Evolutionary conservation across 2,113 vertebrate species (phyloP), one percentile per base, ranked within the genome.

Genomic region (Camelus bactrianus): DNA sequence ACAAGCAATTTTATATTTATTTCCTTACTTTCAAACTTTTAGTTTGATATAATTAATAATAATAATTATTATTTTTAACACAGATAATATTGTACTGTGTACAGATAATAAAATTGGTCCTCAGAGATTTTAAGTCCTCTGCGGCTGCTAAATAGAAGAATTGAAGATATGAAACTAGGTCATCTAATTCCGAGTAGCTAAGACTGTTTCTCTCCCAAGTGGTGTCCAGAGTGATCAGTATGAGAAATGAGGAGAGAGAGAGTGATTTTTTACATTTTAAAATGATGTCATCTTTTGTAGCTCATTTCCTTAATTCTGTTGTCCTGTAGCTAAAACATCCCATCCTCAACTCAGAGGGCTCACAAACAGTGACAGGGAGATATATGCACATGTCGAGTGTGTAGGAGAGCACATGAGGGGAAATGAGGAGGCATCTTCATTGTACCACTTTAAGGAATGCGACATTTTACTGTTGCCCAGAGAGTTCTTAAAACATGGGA

Each of bases 401-500:
- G 17, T 30, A 20, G 73, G 46, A 50, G 46, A 26, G 58, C 1
- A 7, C 20, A 35, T 1, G 10, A 14, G 24, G 48, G 32, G 50
- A 60, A 50, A 48, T 32, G 79, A 83, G 24, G 35, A 24, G 35
- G 26, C 2, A 17, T 75, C n/a, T 46, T 81, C 58, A 38, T 35
- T n/a, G 52, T 11, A 35, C 79, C 54, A 4, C 24, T 56, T 50
- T 76, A 67, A 65, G 65, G 38, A 84, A 97, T 80, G 50, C 35
- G 58, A 56, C 14, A 4, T 94, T 89, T 83, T 64, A 54, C 30
- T 81, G 24, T 58, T 84, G 38, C 14, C 15, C 52, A 72, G 35
- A 69, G 87, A 92, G 26, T 82, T 89, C 89, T 87, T 88, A 50
- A 89, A 86, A 73, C 79, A 76, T 56, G 46, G 72, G 42, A 42